These are phyloP conservation scores for Argentina silus DNA, from an alignment of 2,797 vertebrate genomes.

Conservation along the genomic window DNA sequence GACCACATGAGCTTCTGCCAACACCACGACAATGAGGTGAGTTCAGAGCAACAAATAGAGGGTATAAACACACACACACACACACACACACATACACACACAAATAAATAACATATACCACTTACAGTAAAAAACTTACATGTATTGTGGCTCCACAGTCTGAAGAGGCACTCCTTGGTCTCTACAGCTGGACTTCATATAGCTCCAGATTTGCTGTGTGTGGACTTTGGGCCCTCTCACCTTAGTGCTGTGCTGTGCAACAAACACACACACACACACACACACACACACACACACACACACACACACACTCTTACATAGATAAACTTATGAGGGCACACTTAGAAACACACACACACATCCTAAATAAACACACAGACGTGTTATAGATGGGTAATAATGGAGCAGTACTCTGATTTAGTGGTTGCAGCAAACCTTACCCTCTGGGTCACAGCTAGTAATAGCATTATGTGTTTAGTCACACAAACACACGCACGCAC, in stretches of 20 bases:
- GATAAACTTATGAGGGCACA: too few species aligned
- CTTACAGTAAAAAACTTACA: not conserved
- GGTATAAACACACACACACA: not conserved
- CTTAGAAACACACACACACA: not conserved
- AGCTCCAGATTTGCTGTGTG: not conserved
- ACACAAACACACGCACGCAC: slow-evolving; percentile 5
- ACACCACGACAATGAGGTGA: slow-evolving; percentile 90
- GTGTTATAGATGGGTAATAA: not conserved
- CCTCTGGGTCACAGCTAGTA: not conserved
- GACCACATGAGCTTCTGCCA: slow-evolving; percentile 90
- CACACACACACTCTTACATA: not conserved
- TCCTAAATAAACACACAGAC: not conserved
- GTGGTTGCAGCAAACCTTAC: not conserved
- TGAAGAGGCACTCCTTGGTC: not conserved
- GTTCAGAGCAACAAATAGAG: slow-evolving; percentile 16
- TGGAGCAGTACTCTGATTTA: not conserved
- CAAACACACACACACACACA: not conserved
- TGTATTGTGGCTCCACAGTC: too few species aligned
- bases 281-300: not conserved
- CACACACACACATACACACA: not conserved
- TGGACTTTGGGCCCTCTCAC: not conserved
- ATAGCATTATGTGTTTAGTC: slow-evolving; percentile 5
- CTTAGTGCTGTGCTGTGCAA: not conserved
- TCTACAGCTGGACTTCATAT: not conserved
- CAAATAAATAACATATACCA: not conserved